Percentiles rank a stretch among this genome's conserved stretches.
phyloP scores from a whole-genome alignment of 2,888 invertebrate genomes.

The Agelastica alni region DNA sequence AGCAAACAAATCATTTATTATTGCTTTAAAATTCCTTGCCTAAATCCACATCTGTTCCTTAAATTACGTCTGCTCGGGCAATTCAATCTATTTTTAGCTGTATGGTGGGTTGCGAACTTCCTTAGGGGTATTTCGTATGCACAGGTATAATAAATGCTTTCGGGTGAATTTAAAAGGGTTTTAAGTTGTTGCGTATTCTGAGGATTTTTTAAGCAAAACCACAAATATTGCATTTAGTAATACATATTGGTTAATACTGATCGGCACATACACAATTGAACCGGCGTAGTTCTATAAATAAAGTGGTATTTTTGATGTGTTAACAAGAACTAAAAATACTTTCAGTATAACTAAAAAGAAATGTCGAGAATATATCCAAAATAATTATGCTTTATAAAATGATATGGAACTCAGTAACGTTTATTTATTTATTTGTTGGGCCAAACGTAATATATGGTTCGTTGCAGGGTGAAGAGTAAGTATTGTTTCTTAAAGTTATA shows the following conservation, averaged over 20 bases:
- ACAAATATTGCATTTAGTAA: neutral
- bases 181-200: neutral
- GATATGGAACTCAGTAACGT: neutral
- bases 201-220: neutral
- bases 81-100: neutral
- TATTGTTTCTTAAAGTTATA: neutral
- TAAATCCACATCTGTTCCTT: too few relatives aligned
- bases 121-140: neutral
- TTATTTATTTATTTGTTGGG: constrained; percentile 6
- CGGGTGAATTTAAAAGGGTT: neutral
- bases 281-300: constrained; percentile 5
- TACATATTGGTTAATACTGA: neutral
- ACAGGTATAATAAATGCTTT: too few relatives aligned
- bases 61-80: too few relatives aligned
- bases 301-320: constrained; percentile 5
- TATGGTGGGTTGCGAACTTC: neutral
- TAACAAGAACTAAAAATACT: constrained; percentile 1
- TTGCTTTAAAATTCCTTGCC: too few relatives aligned
- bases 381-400: constrained; percentile 17
- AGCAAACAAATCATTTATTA: too few relatives aligned
- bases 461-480: constrained; percentile 25
- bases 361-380: neutral
- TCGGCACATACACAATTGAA: neutral
- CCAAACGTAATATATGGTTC: constrained; percentile 8
- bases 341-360: neutral